Base-by-base conservation (phyloP, 1,140 invertebrate species). In the Lysiphlebus fabarum region DNA sequence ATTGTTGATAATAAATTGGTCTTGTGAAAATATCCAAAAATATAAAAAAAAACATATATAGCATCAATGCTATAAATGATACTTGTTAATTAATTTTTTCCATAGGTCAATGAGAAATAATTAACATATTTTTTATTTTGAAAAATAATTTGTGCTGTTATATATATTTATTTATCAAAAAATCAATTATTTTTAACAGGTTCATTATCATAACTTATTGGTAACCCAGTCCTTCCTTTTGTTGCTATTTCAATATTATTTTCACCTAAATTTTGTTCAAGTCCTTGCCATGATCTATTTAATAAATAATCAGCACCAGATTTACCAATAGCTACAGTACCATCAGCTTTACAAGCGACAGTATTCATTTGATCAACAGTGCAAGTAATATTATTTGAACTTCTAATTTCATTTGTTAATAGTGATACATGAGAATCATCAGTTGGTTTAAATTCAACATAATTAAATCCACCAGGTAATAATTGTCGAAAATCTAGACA, bases 401-500 rank as follows among this genome's bases (percentile, higher is more conserved):
- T 82, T 64, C 87, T 80, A 37, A 90, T 68, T 61, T 81, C 82
- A 8, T 87, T 87, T 48, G 83, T 86, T 7, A 90, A 81, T n/a
- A 91, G 74, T 64, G 88, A 90, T 2, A 90, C 79, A 75, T 91
- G 88, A 34, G 82, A 62, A 36, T 75, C 70, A 9, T 44, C 71
- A 33, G 74, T 66, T 58, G 81, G 66, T 63, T 79, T 72, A n/a
- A 80, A 71, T 62, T 75, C 66, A 54, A 81, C 65, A 40, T 81
- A 74, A 65, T 83, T 79, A 7, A 83, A 80, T 26, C 82, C 85
- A 55, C 88, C 87, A 51, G 86, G 85, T 33, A 94, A 72, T 50
- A 95, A 72, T 66, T 90, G 81, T 64, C 85, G 82, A 74, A 92
- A 95, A 71, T 95, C 90, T 45, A 87, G 86, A 12, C 87, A 81